Base-by-base conservation (phyloP, 2,113 vertebrate species). In the Sceloporus undulatus region DNA sequence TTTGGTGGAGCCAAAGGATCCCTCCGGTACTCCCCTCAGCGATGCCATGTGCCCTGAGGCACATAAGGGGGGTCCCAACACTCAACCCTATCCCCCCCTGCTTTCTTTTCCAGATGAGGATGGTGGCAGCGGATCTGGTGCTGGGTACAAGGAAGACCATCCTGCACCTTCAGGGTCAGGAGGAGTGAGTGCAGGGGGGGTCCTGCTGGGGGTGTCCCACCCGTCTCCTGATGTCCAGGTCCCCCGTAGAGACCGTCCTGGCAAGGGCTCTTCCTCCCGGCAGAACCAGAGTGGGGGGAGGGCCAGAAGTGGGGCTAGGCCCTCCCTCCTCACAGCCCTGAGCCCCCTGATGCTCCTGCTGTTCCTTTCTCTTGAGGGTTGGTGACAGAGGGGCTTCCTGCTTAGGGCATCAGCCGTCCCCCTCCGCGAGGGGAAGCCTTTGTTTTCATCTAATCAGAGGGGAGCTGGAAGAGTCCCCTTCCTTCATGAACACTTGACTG, bases 101-200 rank as follows among this genome's bases (percentile, higher is more conserved):
- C 73, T 34, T 42, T 80, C 21, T 16, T 38, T 34, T n/a, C 7
- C 78, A 96, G 96, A 97, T 94, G 98, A 98, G 82, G 98, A 97
- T 0, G 95, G 96, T 89, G 98, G 97, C 13, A 97, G 97, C 68
- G 98, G 97, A 38, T 96, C 94, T 0, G 96, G 96, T 2, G 97
- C 97, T 42, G 96, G 97, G 82, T 98, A 97, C 88, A 97, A 95
- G 14, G 97, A 98, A 40, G 98, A 98, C 79, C 97, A 97, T 97
- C 96, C 97, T 86, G 88, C 92, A 7, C 54, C 92, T 9, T n/a
- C n/a, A 9, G 88, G 94, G 34, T 14, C 70, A 18, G 84, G 71
- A 40, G 71, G 66, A 10, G 65, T 18, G 40, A 59, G 25, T 2
- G 62, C 59, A 3, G 13, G 77, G 34, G 48, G 42, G 91, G 52